Evolutionary conservation across 2,888 invertebrate genomes (phyloP), one percentile per base, ranked within the genome.

Genomic region (Monochamus alternatus): DNA sequence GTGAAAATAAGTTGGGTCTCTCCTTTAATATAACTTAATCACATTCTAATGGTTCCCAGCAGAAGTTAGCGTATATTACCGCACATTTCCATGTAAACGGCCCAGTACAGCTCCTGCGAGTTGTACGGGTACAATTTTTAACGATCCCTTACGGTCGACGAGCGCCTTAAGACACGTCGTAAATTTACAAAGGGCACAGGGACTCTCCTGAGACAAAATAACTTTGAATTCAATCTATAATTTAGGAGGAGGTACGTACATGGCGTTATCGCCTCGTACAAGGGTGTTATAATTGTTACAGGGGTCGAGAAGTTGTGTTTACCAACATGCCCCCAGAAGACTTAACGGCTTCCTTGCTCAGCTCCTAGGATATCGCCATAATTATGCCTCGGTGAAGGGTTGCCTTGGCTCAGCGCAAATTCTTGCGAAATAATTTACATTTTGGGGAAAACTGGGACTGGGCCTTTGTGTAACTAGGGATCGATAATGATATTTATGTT

Each of bases 181-280:
- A 60, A 58, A 59, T 69, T 69, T 69, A 69, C 59, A 38, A 52
- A 52, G 62, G 52, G 22, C 38, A 14, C 55, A 2, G 5, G n/a
- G 31, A 9, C n/a, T 47, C 71, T 63, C 60, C 47, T 14, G 60
- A 62, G 71, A 60, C 60, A n/a, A 62, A 60, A 63, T 63, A 71
- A 71, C 69, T 69, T 69, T 14, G 60, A 69, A 69, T 69, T 59
- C 59, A 59, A 69, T 69, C 69, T 67, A 67, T 67, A 55, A 58
- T 67, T 69, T 52, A 69, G n/a, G 12, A 30, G 59, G 30, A 30
- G 69, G 60, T 55, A 58, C 55, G n/a, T 52, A 68, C 55, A 58
- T 31, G 64, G 9, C 59, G 69, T 69, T 69, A 60, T 62, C 71
- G 64, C 64, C 44, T 62, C 62, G 71, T 62, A 47, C 62, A 71